These are phyloP conservation scores for Alligator sinensis DNA, from an alignment of 2,113 vertebrate genomes.

Conservation along the genomic window DNA sequence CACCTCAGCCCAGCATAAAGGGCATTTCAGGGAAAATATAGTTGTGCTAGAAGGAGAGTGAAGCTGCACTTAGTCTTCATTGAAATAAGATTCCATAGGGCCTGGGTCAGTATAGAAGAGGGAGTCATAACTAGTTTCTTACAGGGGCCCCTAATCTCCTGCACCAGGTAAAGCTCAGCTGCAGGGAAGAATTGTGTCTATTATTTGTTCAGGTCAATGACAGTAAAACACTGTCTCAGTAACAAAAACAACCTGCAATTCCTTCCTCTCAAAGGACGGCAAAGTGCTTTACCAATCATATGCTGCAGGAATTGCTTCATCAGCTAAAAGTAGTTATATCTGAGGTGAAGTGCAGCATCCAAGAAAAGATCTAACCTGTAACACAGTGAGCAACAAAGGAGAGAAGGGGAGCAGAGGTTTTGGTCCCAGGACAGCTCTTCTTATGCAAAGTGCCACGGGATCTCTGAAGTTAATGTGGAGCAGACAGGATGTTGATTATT, in stretches of 20 bases:
- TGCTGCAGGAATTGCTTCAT: background rate
- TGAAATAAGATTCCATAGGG: background rate
- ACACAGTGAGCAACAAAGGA: rapidly evolving
- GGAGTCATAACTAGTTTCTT: background rate
- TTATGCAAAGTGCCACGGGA: background rate
- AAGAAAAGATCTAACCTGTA: background rate
- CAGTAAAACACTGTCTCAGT: background rate
- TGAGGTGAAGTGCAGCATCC: background rate
- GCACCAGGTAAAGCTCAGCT: background rate
- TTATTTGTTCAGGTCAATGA: background rate
- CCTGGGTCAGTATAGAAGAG: background rate
- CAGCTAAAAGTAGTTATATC: rapidly evolving
- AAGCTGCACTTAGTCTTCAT: background rate
- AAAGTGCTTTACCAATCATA: background rate
- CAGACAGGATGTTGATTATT: rapidly evolving
- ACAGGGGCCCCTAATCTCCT: rapidly evolving
- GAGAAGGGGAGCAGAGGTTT: background rate
- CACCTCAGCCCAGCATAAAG: background rate
- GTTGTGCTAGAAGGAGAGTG: rapidly evolving
- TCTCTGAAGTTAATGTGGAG: background rate
- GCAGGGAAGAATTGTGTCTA: background rate
- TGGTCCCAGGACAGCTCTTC: background rate
- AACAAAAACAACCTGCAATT: background rate
- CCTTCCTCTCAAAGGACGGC: background rate
- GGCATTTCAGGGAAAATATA: background rate